Evolutionary conservation across 1,140 invertebrate species (phyloP).

Genomic region (Drosophila quadrilineata): DNA sequence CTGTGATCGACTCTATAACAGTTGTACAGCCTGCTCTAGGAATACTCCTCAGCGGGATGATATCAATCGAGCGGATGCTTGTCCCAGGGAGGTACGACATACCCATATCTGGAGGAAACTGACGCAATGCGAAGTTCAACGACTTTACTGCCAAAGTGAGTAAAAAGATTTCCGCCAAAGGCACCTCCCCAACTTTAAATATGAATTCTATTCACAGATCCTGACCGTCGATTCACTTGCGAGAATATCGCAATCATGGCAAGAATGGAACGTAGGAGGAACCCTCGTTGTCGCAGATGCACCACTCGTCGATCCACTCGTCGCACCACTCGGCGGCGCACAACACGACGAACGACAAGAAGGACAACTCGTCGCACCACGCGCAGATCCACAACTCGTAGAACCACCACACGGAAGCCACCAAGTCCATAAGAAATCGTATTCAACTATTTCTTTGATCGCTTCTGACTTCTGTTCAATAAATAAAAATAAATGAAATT

Average conservation of each 20-base stretch:
- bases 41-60: neutral
- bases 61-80: conserved; percentile 7
- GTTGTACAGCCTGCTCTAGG: conserved; percentile 16
- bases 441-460: too few species aligned
- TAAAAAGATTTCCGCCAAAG: too few species aligned
- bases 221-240: neutral
- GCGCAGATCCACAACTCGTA: neutral
- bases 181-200: too few species aligned
- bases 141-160: conserved; percentile 23
- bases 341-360: neutral
- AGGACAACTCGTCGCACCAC: neutral
- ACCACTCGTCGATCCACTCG: neutral
- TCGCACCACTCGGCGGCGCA: neutral
- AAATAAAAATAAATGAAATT: neutral
- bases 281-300: neutral
- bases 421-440: neutral
- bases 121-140: conserved; percentile 11
- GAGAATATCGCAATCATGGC: neutral
- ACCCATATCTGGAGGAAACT: conserved; percentile 6
- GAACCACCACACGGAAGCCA: neutral
- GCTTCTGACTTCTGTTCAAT: too few species aligned
- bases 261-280: neutral
- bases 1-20: conserved; percentile 13
- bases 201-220: neutral
- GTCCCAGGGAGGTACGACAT: neutral